Evolutionary conservation across 1,140 invertebrate genomes (phyloP).

Genomic region (Drosophila nannoptera): DNA sequence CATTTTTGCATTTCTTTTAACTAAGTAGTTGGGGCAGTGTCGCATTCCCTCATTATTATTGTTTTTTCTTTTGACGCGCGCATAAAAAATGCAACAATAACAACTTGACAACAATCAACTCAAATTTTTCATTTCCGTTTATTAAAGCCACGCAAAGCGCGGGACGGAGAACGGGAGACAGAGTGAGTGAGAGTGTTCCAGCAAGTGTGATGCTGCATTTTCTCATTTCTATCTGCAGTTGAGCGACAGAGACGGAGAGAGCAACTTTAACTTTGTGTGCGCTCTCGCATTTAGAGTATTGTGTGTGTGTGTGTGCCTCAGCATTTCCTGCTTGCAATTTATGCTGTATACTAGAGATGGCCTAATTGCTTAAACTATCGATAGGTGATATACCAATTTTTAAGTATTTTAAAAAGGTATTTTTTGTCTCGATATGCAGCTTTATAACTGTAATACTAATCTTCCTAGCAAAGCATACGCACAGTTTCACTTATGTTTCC

Average conservation of each 20-base stretch:
- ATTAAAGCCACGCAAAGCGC: slow-evolving; percentile 55
- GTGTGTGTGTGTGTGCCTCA: slow-evolving; percentile 33
- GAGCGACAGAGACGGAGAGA: neutral
- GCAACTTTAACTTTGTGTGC: slow-evolving; percentile 20
- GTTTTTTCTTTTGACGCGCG: slow-evolving; percentile 28
- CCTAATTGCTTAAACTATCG: neutral
- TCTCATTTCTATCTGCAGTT: neutral
- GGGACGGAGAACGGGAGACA: slow-evolving; percentile 4
- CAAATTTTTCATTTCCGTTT: slow-evolving; percentile 76
- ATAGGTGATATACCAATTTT: neutral
- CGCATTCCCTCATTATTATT: slow-evolving; percentile 26
- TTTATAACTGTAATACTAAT: no score
- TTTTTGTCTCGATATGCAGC: no score
- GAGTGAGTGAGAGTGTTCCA: slow-evolving; percentile 12
- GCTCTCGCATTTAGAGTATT: slow-evolving; percentile 2
- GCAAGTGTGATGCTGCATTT: slow-evolving; percentile 12
- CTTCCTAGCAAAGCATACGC: no score
- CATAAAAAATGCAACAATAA: slow-evolving; percentile 49
- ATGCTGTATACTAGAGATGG: slow-evolving; percentile 47
- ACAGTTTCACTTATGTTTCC: slow-evolving; percentile 36
- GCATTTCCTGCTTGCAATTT: slow-evolving; percentile 69
- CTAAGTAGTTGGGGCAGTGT: slow-evolving; percentile 27
- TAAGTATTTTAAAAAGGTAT: no score
- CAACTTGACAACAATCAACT: slow-evolving; percentile 75
- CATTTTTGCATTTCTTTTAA: slow-evolving; percentile 43